A percentile compares a stretch with the other conserved stretches of the same genome.
Evolutionary conservation across 2,888 invertebrate genomes (phyloP).

Genomic region (Lacanobia wlatinum): DNA sequence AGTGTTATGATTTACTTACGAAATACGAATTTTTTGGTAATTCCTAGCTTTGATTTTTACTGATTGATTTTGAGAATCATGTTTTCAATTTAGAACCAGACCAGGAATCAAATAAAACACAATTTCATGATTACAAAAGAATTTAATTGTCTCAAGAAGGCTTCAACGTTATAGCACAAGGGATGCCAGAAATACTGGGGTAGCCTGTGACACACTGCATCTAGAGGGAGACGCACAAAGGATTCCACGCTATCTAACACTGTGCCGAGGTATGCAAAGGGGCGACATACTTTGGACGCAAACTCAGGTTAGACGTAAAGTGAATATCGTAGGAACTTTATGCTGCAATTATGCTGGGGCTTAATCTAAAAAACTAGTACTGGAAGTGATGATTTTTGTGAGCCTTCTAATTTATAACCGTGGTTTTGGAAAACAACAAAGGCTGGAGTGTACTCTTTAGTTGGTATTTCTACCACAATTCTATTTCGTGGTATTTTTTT

Average conservation of each 20-base stretch:
- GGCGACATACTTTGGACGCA: conserved; percentile 17
- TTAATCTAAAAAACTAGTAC: background rate
- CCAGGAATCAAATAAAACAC: too few species aligned
- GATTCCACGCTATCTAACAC: conserved; percentile 29
- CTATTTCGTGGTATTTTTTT: too few species aligned
- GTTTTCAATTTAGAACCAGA: background rate
- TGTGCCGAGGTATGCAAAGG: conserved; percentile 15
- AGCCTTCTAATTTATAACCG: too few species aligned
- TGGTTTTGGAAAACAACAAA: too few species aligned
- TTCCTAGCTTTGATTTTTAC: background rate
- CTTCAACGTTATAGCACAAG: conserved; percentile 2
- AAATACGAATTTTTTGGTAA: background rate
- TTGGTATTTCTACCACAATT: too few species aligned
- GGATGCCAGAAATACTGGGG: conserved; percentile 32
- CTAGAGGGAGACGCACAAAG: conserved; percentile 37
- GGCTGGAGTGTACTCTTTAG: too few species aligned
- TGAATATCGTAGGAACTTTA: background rate
- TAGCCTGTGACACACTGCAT: conserved; percentile 28
- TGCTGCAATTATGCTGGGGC: background rate
- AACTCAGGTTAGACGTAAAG: background rate
- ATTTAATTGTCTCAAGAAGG: background rate
- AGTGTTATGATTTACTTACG: too few species aligned
- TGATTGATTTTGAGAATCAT: background rate
- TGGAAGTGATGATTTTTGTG: too few species aligned
- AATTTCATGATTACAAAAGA: background rate